phyloP scores from a whole-genome alignment of 2,113 vertebrate species.

The Dipodomys ordii region DNA sequence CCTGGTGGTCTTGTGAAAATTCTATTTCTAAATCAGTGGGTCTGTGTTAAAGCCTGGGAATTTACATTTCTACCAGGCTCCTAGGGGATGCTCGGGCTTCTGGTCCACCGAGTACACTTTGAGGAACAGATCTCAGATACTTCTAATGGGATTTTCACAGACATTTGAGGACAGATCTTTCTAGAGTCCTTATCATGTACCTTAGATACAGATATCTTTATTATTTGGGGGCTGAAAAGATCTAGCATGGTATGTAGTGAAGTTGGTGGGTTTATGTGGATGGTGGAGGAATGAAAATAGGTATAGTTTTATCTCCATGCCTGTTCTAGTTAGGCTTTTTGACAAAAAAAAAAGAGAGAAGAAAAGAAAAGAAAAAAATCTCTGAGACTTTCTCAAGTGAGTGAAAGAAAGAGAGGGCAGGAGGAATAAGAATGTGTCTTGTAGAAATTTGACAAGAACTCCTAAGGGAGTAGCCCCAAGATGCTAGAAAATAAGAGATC shows the following conservation, averaged over 20 bases:
- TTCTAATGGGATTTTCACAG: background rate
- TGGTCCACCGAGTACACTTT: background rate
- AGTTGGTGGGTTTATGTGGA: background rate
- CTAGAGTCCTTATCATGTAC: background rate
- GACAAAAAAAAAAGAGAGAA: background rate
- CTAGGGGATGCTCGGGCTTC: background rate
- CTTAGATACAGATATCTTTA: background rate
- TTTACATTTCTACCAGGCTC: background rate
- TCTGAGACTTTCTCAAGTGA: background rate
- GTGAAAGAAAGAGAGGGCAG: background rate
- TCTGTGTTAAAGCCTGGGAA: background rate
- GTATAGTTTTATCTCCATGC: background rate
- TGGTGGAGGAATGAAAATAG: background rate
- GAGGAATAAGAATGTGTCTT: background rate
- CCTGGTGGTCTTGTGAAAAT: background rate
- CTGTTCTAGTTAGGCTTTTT: background rate
- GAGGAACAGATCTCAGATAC: background rate
- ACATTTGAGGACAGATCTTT: background rate
- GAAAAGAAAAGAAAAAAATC: background rate
- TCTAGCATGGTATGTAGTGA: background rate
- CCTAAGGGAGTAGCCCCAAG: background rate
- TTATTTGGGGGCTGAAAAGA: background rate
- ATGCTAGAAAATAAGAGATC: background rate
- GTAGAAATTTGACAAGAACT: background rate
- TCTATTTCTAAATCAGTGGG: background rate